Evolutionary conservation across 1,140 invertebrate species (phyloP), one percentile per base, ranked within the genome.

Genomic region (Drosophila sechellia): DNA sequence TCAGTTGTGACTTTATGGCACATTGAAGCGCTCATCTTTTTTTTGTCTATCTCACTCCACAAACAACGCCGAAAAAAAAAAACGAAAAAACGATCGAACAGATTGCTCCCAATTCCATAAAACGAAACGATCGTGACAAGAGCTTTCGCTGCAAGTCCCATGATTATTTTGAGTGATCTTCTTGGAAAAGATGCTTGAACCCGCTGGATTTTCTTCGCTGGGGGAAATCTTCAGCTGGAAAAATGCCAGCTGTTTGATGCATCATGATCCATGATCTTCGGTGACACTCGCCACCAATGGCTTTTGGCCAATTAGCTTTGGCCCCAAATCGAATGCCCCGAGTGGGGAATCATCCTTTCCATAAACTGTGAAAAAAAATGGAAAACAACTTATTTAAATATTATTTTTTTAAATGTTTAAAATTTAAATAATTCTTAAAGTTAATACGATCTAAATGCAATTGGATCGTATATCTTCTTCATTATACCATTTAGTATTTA

Each of bases 301-400:
- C 64, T 70, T 70, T 70, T 70, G 64, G 66, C 64, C 66, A 70
- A 70, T 70, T 70, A 70, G 66, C 66, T 70, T 69, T 70, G 64
- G 64, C 48, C 66, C 49, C 39, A 43, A 53, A 53, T 53, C 31
- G 25, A 65, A 63, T 43, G 20, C 42, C 58, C 61, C 49, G 20
- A 35, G 49, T 69, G 66, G 66, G 61, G 53, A 15, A 34, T 34
- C 5, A 8, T 3, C 5, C 40, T 13, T 13, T 10, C 4, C 27
- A 35, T 15, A 22, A 20, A 31, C 34, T 42, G 31, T 17, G 22
- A 56, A 27, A 52, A 52, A 6, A 50, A 52, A 35, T 17, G 10
- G 2, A 8, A 2, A 31, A 1, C 27, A 31, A 31, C 6, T 2
- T 31, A 3, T 31, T 31, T 10, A 10, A 22, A 2, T 3, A 22